Evolutionary conservation across 2,113 vertebrate species (phyloP).

Genomic region (Mormoops blainvillei): DNA sequence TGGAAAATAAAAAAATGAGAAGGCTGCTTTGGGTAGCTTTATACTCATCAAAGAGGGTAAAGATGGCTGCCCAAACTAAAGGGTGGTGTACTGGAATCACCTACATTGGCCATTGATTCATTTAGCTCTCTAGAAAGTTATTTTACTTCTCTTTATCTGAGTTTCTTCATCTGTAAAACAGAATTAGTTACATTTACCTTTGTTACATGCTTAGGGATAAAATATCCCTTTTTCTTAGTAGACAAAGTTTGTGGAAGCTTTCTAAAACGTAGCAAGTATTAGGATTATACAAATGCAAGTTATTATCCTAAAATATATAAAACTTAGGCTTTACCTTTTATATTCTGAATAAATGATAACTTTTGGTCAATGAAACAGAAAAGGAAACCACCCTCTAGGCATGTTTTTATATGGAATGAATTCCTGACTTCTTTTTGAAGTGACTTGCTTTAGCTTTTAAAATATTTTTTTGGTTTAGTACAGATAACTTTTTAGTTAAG

Average conservation of each 20-base stretch:
- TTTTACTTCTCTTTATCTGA: not conserved
- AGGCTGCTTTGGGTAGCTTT: not conserved
- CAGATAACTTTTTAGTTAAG: constrained; percentile 13
- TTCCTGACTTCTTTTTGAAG: constrained; percentile 6
- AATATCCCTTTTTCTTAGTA: constrained; percentile 14
- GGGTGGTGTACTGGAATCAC: not conserved
- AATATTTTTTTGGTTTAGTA: constrained; percentile 5
- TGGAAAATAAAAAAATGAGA: not conserved
- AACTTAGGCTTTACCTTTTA: not conserved
- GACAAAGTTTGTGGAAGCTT: not conserved
- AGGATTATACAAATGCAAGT: not conserved
- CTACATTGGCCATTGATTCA: not conserved
- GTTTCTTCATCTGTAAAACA: constrained; percentile 4
- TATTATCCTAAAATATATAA: constrained; percentile 11
- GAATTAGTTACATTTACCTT: not conserved
- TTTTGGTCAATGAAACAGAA: constrained; percentile 37
- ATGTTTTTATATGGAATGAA: constrained; percentile 3
- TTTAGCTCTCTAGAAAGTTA: not conserved
- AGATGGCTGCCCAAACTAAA: not conserved
- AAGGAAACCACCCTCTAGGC: not conserved
- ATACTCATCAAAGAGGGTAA: not conserved
- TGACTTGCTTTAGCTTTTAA: not conserved
- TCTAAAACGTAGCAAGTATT: constrained; percentile 12
- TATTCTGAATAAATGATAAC: constrained; percentile 25
- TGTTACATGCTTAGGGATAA: not conserved